Evolutionary conservation across 2,797 vertebrate genomes (phyloP).

Genomic region (Molothrus aeneus): DNA sequence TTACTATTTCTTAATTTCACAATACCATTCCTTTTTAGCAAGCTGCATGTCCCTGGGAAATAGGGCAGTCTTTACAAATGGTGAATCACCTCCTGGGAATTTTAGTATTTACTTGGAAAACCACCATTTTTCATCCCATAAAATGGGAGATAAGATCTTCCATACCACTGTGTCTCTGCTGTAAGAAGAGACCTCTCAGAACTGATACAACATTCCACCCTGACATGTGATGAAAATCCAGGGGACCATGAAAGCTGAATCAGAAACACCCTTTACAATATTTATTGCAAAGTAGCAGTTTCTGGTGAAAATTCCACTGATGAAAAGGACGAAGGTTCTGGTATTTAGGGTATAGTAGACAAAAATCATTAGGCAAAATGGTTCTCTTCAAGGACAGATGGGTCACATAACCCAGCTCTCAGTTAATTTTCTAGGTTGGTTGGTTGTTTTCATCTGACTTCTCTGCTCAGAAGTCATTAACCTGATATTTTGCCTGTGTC

Average conservation of each 20-base stretch:
- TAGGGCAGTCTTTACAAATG: neutral
- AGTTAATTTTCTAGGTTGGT: neutral
- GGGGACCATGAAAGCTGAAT: neutral
- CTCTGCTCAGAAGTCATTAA: neutral
- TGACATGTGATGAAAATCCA: neutral
- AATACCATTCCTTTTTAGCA: neutral
- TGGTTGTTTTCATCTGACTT: neutral
- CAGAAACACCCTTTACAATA: neutral
- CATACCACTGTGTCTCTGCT: neutral
- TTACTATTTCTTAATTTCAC: neutral
- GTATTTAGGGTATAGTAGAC: neutral
- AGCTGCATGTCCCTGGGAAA: neutral
- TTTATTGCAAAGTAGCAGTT: neutral
- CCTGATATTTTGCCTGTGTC: neutral
- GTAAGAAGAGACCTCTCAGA: neutral
- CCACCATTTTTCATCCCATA: neutral
- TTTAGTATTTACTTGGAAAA: neutral
- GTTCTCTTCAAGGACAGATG: neutral
- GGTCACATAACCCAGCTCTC: neutral
- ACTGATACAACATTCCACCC: neutral
- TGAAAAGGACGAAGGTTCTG: neutral
- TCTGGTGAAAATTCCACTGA: neutral
- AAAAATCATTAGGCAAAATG: neutral
- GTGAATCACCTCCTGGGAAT: neutral
- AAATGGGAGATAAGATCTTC: neutral